Evolutionary conservation across 2,888 invertebrate genomes (phyloP), one percentile per base, ranked within the genome.

Genomic region (Aelia acuminata): DNA sequence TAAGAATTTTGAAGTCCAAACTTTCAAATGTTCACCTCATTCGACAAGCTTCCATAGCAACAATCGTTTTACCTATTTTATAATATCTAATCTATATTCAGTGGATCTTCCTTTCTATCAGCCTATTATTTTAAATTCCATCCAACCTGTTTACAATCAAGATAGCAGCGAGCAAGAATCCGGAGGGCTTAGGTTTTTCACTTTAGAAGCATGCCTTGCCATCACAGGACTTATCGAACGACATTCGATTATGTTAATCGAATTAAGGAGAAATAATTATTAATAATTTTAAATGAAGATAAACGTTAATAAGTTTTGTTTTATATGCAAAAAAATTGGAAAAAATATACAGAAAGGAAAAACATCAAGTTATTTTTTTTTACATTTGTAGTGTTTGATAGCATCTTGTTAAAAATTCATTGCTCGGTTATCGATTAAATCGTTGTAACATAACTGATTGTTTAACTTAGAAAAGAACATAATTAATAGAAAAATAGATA

Each of bases 31-130:
- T 35, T 20, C 63, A 18, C 5, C 31, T 70, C 63, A 70, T 70
- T 70, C 63, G 20, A 22, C 10, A 7, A 35, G 43, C 43, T n/a
- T 15, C 47, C n/a, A 10, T n/a, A 43, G 43, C 80, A 43, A 80
- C 80, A 43, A 47, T 22, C 80, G 43, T 43, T 80, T 43, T 22
- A 43, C 43, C 18, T n/a, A 43, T 43, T 80, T 35, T 35, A 70
- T 70, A 70, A 70, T 70, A 70, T 47, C 80, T 80, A 80, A 80
- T 80, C 80, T 80, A 80, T 43, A 80, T 80, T 80, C 80, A 80
- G 80, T 35, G n/a, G n/a, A 47, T 35, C n/a, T 75, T 39, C 39
- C n/a, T 75, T 22, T 20, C 43, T 43, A 80, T 39, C 22, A 80
- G 80, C n/a, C 43, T 43, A 47, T 39, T 80, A 43, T 80, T 39